These are phyloP conservation scores for Allochrocebus solatus DNA, from an alignment of 2,797 vertebrate genomes.

Conservation along the genomic window DNA sequence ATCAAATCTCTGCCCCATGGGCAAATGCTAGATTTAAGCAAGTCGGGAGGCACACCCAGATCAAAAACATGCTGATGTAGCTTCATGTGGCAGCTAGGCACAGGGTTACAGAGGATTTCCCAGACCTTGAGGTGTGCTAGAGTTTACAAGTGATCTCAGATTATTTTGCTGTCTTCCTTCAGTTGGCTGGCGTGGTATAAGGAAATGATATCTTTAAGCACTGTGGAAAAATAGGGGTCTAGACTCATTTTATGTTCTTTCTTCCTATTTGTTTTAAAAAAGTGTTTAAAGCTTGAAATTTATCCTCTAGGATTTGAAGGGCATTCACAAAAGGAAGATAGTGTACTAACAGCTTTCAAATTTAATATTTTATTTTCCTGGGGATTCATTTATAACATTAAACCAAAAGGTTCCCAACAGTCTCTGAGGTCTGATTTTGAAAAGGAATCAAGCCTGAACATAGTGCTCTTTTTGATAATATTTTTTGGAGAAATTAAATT, in stretches of 20 bases:
- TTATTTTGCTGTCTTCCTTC: neutral
- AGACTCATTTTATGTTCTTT: neutral
- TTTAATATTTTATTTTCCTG: neutral
- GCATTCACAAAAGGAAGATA: neutral
- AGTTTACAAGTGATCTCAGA: neutral
- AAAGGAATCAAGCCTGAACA: neutral
- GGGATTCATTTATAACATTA: neutral
- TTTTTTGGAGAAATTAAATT: neutral
- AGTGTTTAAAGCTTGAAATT: neutral
- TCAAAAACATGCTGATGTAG: neutral
- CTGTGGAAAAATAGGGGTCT: neutral
- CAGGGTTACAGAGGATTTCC: neutral
- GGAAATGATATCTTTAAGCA: neutral
- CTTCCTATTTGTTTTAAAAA: neutral
- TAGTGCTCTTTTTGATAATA: neutral
- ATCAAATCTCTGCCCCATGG: neutral
- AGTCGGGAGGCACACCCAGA: neutral
- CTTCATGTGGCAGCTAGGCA: neutral
- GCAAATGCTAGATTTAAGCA: neutral
- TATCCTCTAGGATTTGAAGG: neutral
- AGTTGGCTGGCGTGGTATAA: neutral
- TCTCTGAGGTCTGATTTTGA: neutral
- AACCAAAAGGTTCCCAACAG: neutral
- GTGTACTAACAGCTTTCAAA: neutral
- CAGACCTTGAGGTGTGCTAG: neutral